Percentiles rank a stretch among this genome's conserved stretches.
Evolutionary conservation across 2,797 vertebrate species (phyloP).

Genomic region (Macroramphosus scolopax): DNA sequence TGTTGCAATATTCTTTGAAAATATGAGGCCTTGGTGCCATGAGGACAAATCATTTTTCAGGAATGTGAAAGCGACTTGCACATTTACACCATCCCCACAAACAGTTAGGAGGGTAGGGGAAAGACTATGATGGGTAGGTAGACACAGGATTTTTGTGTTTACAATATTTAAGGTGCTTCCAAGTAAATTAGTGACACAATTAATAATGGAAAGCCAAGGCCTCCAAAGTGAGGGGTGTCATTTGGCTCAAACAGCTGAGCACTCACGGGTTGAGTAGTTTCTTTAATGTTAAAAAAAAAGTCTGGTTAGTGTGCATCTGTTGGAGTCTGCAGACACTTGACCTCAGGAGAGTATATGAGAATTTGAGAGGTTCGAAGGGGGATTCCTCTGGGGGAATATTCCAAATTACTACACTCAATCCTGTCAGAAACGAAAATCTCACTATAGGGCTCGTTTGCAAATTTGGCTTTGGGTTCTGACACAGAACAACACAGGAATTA

Average conservation of each 20-base stretch:
- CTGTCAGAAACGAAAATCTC: slow-evolving; percentile 15
- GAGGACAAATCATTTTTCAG: too few relatives aligned
- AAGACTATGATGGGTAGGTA: too few relatives aligned
- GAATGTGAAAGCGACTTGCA: too few relatives aligned
- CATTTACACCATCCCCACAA: too few relatives aligned
- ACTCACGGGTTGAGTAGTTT: background rate
- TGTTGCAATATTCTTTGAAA: too few relatives aligned
- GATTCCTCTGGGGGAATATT: slow-evolving; percentile 7
- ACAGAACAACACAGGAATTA: slow-evolving; percentile 28
- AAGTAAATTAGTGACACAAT: background rate
- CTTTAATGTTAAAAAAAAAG: background rate
- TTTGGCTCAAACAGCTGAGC: background rate
- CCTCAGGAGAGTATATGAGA: background rate
- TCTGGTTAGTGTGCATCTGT: background rate
- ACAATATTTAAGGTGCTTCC: background rate
- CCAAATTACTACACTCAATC: slow-evolving; percentile 42
- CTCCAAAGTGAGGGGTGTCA: background rate
- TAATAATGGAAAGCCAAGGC: background rate
- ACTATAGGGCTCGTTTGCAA: slow-evolving; percentile 33
- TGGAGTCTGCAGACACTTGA: background rate
- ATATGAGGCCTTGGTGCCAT: too few relatives aligned
- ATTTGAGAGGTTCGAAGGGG: too few relatives aligned
- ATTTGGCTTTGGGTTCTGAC: slow-evolving; percentile 17
- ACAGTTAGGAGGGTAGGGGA: too few relatives aligned
- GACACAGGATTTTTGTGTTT: too few relatives aligned